A percentile compares a stretch with the other conserved stretches of the same genome.
Conservation (phyloP, 2,888 invertebrate species). For the Parthenolecanium corni region DNA sequence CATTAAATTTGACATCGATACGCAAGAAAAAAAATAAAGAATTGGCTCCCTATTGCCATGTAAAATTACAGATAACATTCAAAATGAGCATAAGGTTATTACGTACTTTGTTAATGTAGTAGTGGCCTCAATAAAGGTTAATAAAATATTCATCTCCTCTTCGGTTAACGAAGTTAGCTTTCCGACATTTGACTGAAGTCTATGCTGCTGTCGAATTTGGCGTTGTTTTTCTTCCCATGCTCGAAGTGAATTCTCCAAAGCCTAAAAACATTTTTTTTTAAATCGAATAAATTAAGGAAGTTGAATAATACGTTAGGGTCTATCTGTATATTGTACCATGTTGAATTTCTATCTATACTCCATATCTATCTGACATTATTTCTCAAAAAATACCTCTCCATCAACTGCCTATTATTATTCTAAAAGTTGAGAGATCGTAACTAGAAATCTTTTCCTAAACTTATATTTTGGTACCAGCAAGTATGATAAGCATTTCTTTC, state of each 20-base stretch:
- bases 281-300: too few species aligned
- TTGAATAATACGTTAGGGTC: too few species aligned
- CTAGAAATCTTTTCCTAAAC: too few species aligned
- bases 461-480: too few species aligned
- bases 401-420: too few species aligned
- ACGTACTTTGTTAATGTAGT: constrained; percentile 70
- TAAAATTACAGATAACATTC: constrained; percentile 1
- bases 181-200: constrained; percentile 37
- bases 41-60: too few species aligned
- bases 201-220: constrained; percentile 41
- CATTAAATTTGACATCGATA: too few species aligned
- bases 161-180: constrained; percentile 37
- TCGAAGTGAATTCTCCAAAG: constrained; percentile 78
- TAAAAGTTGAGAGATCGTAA: too few species aligned
- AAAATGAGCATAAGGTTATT: not conserved
- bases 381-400: not conserved
- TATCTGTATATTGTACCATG: too few species aligned
- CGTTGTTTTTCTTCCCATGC: constrained; percentile 76
- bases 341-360: not conserved
- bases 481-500: too few species aligned
- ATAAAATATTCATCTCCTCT: constrained; percentile 58
- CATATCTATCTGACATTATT: not conserved
- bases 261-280: constrained; percentile 44
- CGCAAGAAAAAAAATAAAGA: too few species aligned
- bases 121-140: constrained; percentile 70